phyloP scores from a whole-genome alignment of 53 echinoderm and acorn worm species.

The Glandiceps talaboti region DNA sequence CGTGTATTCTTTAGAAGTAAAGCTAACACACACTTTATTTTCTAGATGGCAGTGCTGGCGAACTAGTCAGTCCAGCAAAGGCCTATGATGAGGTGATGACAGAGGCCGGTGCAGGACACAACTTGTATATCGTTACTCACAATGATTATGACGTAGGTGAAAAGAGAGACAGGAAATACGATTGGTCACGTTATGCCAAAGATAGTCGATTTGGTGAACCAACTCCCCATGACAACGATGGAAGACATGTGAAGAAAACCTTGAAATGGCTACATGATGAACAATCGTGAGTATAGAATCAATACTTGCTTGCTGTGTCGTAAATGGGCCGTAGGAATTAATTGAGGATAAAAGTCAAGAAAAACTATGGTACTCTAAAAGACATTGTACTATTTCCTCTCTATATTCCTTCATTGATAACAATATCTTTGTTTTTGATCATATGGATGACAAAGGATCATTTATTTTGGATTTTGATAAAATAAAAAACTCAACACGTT shows the following conservation, averaged over 20 bases:
- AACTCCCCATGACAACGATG: slow-evolving; percentile 92
- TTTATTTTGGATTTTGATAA: too few species aligned
- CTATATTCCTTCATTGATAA: slow-evolving; percentile 1
- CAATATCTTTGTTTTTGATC: neutral
- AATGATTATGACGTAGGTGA: slow-evolving; percentile 94
- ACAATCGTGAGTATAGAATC: slow-evolving; percentile 57
- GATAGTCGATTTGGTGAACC: slow-evolving; percentile 72
- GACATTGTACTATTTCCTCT: too few species aligned
- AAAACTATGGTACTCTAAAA: too few species aligned
- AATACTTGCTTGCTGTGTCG: neutral
- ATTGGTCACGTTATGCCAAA: slow-evolving; percentile 80
- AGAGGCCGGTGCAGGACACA: slow-evolving; percentile 58
- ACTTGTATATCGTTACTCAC: slow-evolving; percentile 79
- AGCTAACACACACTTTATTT: neutral
- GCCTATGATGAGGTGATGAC: slow-evolving; percentile 55
- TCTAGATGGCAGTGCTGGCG: slow-evolving; percentile 82
- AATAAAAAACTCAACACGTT: too few species aligned
- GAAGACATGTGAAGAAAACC: slow-evolving; percentile 66
- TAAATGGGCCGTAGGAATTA: too few species aligned
- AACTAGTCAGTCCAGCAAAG: slow-evolving; percentile 81
- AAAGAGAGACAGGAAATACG: slow-evolving; percentile 66
- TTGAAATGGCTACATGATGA: slow-evolving; percentile 81
- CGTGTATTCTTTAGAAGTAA: too few species aligned
- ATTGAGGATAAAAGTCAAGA: too few species aligned
- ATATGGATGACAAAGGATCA: too few species aligned